These are phyloP conservation scores for Lithobates pipiens DNA, from an alignment of 2,797 vertebrate species.

Conservation along the genomic window DNA sequence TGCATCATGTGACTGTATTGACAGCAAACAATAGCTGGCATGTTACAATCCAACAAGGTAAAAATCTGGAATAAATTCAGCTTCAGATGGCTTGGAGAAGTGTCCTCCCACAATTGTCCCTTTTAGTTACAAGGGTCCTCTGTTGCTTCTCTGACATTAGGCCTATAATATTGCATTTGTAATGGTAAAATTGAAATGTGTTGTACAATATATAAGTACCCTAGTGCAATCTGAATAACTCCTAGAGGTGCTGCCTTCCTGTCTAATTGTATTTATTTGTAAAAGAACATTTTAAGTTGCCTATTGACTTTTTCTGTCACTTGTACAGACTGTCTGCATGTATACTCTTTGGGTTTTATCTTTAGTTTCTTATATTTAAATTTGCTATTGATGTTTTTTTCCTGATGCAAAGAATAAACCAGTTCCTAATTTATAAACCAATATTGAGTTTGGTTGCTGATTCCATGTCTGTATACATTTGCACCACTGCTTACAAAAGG, in stretches of 20 bases:
- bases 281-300: neutral
- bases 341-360: neutral
- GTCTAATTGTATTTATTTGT: conserved; percentile 16
- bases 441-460: neutral
- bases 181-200: conserved; percentile 5
- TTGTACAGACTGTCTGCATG: conserved; percentile 41
- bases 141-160: conserved; percentile 8
- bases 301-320: conserved; percentile 10
- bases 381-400: conserved; percentile 11
- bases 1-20: neutral
- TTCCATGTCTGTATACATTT: neutral
- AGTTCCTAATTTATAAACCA: conserved; percentile 22
- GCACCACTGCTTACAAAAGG: neutral
- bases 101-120: neutral
- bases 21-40: neutral
- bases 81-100: neutral
- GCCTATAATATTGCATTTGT: neutral
- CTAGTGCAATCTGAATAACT: neutral
- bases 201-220: neutral
- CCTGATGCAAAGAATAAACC: conserved; percentile 17
- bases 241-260: neutral
- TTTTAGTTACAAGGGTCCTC: neutral
- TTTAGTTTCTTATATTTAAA: neutral
- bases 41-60: neutral
- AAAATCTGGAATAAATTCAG: neutral